phyloP scores from a whole-genome alignment of 1,140 invertebrate genomes.

The Drosophila pseudoobscura region DNA sequence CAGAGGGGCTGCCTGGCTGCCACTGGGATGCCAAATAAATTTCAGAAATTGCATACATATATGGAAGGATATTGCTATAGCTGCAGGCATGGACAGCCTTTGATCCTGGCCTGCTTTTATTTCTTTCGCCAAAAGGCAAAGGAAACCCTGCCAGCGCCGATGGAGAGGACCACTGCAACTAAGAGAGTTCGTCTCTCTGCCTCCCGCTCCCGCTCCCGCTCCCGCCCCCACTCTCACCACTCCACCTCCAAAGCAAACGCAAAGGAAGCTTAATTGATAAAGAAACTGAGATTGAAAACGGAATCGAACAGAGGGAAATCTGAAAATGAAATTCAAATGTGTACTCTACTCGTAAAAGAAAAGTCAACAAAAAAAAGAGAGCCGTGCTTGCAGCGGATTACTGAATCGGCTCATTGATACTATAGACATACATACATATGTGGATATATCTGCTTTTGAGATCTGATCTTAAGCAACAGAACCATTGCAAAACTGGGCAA shows the following conservation, averaged over 20 bases:
- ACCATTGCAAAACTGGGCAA: no score
- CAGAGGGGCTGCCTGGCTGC: constrained; percentile 30
- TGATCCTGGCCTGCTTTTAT: constrained; percentile 14
- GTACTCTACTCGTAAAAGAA: not conserved
- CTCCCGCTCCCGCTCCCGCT: no score
- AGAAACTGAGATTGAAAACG: constrained; percentile 41
- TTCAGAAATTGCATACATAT: constrained; percentile 58
- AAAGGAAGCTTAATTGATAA: constrained; percentile 36
- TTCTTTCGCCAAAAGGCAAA: constrained; percentile 11
- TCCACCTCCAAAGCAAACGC: not conserved
- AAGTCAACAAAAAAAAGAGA: not conserved
- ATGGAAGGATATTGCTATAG: constrained; percentile 56
- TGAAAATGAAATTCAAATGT: constrained; percentile 20
- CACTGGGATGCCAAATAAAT: constrained; percentile 62
- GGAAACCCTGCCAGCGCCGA: constrained; percentile 3
- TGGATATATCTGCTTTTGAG: no score
- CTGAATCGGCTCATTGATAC: no score
- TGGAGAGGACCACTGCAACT: constrained; percentile 16
- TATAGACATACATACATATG: no score
- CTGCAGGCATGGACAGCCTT: not conserved
- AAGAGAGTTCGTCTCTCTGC: not conserved
- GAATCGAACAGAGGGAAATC: not conserved
- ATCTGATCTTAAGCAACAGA: no score
- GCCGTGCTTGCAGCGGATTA: no score
- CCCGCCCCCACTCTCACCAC: no score